Percentiles rank a stretch among this genome's conserved stretches.
Conservation (phyloP, 2,797 vertebrate genomes). For the Coluber constrictor region DNA sequence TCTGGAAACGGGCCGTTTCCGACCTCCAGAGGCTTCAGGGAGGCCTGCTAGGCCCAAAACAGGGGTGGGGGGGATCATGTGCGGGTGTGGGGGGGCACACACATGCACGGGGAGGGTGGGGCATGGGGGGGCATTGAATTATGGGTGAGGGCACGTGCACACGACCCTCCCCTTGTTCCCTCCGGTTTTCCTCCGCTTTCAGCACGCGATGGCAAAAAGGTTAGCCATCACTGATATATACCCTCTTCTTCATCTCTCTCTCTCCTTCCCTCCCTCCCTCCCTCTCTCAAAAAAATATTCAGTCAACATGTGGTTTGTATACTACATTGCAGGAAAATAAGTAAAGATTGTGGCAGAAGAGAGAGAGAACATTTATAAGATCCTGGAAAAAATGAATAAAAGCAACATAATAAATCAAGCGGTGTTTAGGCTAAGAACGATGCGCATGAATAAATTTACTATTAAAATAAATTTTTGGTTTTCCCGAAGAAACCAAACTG, state of each 20-base stretch:
- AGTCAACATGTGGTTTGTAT: background rate
- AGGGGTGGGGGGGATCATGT: no score
- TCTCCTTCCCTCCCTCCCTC: no score
- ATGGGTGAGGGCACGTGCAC: no score
- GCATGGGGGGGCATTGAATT: no score
- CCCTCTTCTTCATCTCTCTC: background rate
- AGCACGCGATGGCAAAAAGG: no score
- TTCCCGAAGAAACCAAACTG: background rate
- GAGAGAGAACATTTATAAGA: constrained; percentile 2
- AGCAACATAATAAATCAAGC: background rate
- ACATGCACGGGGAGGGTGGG: no score
- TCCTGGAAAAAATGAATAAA: constrained; percentile 13
- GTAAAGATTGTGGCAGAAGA: background rate
- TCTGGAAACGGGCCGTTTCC: no score
- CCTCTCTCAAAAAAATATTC: background rate
- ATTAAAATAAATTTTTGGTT: background rate
- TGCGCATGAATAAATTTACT: constrained; percentile 12
- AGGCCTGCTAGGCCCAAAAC: no score
- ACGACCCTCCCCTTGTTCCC: no score
- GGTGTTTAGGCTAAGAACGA: background rate
- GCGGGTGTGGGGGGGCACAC: no score
- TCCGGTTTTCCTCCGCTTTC: no score
- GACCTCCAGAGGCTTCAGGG: no score
- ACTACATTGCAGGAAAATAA: background rate
- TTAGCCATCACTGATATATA: background rate